These are phyloP conservation scores for Clavelina lepadiformis DNA, from an alignment of 23 tunicate genomes.

Conservation along the genomic window DNA sequence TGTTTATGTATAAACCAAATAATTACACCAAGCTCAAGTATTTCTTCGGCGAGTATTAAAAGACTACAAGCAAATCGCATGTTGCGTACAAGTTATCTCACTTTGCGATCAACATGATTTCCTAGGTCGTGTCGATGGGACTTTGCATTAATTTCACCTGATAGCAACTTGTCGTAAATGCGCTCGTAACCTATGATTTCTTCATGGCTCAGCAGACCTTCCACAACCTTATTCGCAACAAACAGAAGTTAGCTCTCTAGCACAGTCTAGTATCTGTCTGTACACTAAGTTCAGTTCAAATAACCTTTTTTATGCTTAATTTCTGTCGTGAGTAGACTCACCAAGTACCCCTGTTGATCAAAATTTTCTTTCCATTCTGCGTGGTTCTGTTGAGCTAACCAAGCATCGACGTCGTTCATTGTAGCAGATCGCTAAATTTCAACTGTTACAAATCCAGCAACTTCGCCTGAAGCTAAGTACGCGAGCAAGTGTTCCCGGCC, in stretches of 20 bases:
- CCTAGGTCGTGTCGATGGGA: conserved; percentile 72
- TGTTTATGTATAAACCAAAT: no score
- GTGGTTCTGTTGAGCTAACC: conserved; percentile 2
- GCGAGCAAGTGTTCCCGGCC: no score
- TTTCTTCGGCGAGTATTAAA: not conserved
- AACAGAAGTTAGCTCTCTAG: no score
- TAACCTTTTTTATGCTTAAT: no score
- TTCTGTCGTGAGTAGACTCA: not conserved
- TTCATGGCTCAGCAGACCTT: conserved; percentile 16
- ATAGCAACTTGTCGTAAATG: conserved; percentile 40
- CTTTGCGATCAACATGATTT: conserved; percentile 40
- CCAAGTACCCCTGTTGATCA: conserved; percentile 1
- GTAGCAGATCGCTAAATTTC: no score
- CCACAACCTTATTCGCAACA: conserved; percentile 27
- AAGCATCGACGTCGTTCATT: no score
- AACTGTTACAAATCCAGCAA: no score
- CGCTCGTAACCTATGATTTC: conserved; percentile 29
- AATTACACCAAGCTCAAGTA: no score
- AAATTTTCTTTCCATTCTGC: conserved; percentile 1
- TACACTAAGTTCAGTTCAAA: no score
- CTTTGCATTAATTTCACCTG: conserved; percentile 21
- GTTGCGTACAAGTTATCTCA: not conserved
- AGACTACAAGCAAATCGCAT: not conserved
- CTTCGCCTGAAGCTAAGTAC: no score
- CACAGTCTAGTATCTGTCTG: no score